These are phyloP conservation scores for Gortyna flavago DNA, from an alignment of 2,888 invertebrate genomes.

Conservation along the genomic window DNA sequence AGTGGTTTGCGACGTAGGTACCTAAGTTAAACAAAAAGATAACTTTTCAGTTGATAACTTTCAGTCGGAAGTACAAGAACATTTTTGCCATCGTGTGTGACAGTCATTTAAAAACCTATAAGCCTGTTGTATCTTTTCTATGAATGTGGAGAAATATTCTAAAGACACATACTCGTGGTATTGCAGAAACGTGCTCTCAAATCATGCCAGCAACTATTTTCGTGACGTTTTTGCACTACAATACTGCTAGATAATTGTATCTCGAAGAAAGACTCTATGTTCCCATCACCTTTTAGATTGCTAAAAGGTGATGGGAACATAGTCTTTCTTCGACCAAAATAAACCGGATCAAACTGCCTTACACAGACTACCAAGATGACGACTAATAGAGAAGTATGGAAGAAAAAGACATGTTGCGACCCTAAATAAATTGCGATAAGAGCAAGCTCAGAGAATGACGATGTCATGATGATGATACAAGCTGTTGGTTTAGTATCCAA, in stretches of 20 bases:
- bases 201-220: slow-evolving; percentile 47
- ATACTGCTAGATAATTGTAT: background rate
- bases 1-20: background rate
- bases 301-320: slow-evolving; percentile 15
- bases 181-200: slow-evolving; percentile 36
- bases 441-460: background rate
- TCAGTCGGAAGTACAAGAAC: background rate
- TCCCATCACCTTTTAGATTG: too few relatives aligned
- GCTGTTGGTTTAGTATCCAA: background rate
- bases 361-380: background rate
- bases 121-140: background rate
- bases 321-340: background rate
- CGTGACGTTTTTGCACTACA: slow-evolving; percentile 19
- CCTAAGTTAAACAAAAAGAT: background rate
- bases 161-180: slow-evolving; percentile 1
- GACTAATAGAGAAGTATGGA: background rate
- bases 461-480: background rate
- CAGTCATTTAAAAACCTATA: background rate
- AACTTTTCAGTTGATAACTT: background rate
- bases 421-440: background rate
- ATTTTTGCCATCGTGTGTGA: background rate
- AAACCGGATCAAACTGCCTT: background rate
- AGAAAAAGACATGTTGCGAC: background rate
- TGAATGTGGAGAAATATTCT: background rate
- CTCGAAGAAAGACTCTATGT: too few relatives aligned